These are phyloP conservation scores for Ptilodon capucinus DNA, from an alignment of 2,888 invertebrate species.

Conservation along the genomic window DNA sequence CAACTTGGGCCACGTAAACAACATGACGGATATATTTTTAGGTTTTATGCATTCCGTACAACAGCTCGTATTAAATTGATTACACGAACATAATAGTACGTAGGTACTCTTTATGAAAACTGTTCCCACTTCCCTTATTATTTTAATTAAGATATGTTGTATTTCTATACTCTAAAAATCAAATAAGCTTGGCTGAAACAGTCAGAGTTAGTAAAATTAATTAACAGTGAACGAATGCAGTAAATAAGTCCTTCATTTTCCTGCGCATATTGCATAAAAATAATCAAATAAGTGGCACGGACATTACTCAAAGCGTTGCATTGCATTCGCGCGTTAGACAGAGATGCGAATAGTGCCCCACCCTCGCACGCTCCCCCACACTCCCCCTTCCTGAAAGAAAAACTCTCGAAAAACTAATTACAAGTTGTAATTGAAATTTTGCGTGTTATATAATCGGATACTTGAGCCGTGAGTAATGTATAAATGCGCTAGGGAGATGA, in stretches of 20 bases:
- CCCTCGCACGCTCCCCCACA: constrained; percentile 62
- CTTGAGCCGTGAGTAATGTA: constrained; percentile 83
- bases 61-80: background rate
- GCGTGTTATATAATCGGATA: constrained; percentile 84
- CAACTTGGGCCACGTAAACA: constrained; percentile 28
- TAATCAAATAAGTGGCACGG: constrained; percentile 80
- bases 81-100: no score
- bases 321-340: constrained; percentile 54
- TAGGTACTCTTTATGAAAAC: no score
- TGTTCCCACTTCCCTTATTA: no score
- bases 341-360: constrained; percentile 41
- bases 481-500: constrained; percentile 79
- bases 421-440: constrained; percentile 84
- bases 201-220: constrained; percentile 64
- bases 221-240: constrained; percentile 66
- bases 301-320: constrained; percentile 75
- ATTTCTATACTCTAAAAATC: constrained; percentile 11
- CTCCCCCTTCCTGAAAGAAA: constrained; percentile 80
- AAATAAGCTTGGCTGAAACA: constrained; percentile 23
- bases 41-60: constrained; percentile 14
- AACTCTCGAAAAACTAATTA: constrained; percentile 84
- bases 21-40: constrained; percentile 19
- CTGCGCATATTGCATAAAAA: constrained; percentile 80
- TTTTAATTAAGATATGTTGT: no score
- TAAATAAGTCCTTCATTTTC: constrained; percentile 76